Conservation (phyloP, 2,113 vertebrate genomes). For the Glaucidium brasilianum region DNA sequence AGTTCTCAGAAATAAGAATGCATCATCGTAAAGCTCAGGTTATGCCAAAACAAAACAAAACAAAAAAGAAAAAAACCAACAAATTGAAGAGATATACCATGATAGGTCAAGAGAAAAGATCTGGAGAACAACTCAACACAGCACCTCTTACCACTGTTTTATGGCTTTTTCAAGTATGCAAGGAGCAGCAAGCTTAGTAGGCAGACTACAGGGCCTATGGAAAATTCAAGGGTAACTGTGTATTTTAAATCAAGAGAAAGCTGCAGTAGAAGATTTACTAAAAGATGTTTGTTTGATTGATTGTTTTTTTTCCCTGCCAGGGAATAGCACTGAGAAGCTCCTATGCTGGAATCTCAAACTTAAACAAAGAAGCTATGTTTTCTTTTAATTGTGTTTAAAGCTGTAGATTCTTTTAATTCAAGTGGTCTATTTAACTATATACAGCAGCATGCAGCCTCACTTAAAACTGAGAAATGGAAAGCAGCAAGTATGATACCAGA, state of each 20-base stretch:
- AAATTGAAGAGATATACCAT: neutral
- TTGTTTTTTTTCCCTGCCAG: no score
- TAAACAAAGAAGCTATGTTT: neutral
- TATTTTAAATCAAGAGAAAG: neutral
- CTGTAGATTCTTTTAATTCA: neutral
- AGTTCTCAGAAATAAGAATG: neutral
- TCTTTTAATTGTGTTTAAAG: neutral
- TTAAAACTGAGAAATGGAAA: neutral
- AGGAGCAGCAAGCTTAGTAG: neutral
- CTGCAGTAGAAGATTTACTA: neutral
- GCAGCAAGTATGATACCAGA: neutral
- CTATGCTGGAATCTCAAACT: neutral
- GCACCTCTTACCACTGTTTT: neutral
- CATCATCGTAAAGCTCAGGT: neutral
- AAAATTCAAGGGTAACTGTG: neutral
- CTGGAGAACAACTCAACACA: neutral
- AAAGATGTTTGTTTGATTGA: neutral
- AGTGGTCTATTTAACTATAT: neutral
- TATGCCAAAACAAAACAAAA: neutral
- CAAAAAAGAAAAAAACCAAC: neutral
- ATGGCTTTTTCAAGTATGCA: neutral
- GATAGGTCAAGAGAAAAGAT: neutral
- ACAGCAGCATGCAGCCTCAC: neutral
- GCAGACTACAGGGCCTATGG: neutral
- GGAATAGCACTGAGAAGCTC: neutral